phyloP scores from a whole-genome alignment of 2,888 invertebrate genomes.

The Temnothorax rugatulus region DNA sequence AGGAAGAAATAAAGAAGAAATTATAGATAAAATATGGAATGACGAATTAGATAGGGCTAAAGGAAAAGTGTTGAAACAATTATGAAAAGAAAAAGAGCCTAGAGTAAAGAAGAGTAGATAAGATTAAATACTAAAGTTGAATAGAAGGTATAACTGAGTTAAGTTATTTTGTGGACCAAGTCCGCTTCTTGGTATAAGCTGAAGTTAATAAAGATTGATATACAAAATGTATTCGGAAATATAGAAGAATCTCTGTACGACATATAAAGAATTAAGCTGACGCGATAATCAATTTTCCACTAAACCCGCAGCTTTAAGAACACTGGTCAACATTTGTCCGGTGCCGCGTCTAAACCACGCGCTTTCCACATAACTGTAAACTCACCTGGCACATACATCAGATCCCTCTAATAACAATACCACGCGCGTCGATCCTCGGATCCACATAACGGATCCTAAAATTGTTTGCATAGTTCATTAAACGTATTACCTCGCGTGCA shows the following conservation, averaged over 20 bases:
- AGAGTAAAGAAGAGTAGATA: no score
- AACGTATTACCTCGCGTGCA: conserved; percentile 21
- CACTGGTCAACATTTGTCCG: conserved; percentile 52
- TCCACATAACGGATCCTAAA: conserved; percentile 32
- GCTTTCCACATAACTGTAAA: conserved; percentile 35
- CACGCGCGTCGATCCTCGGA: conserved; percentile 1
- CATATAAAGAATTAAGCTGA: conserved; percentile 3
- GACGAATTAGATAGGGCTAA: no score
- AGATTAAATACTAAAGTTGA: no score
- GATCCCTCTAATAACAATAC: conserved; percentile 13
- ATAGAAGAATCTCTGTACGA: background rate
- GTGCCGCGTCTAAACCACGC: background rate
- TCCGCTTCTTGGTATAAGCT: no score
- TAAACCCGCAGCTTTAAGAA: conserved; percentile 17
- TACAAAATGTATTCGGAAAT: background rate
- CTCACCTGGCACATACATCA: conserved; percentile 21
- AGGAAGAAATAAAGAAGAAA: no score
- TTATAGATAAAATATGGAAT: no score
- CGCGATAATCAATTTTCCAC: conserved; percentile 45
- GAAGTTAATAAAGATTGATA: no score
- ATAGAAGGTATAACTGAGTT: no score
- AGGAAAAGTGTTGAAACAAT: no score
- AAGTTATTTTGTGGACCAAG: no score
- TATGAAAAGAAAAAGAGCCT: no score
- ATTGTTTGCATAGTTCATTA: conserved; percentile 55